These are phyloP conservation scores for Zoanthus sansibaricus DNA, from an alignment of 92 coral and sea anemone genomes.

Conservation along the genomic window DNA sequence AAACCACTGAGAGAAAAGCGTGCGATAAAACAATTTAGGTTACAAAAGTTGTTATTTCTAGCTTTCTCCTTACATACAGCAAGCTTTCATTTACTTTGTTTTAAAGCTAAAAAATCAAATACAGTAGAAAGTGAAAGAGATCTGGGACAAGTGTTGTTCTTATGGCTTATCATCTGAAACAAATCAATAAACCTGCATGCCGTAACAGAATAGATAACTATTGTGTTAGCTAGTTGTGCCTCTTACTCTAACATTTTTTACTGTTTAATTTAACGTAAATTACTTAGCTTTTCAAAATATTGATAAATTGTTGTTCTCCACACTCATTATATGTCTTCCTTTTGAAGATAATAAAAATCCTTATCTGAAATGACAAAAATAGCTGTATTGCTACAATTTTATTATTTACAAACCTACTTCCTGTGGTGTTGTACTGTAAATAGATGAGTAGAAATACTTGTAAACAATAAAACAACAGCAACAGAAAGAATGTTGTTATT, in stretches of 20 bases:
- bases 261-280: too few relatives aligned
- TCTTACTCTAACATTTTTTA: neutral
- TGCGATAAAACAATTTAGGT: too few relatives aligned
- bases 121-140: neutral
- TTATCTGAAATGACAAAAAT: neutral
- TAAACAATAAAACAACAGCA: neutral
- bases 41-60: too few relatives aligned
- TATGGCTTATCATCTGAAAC: too few relatives aligned
- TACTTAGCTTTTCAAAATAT: neutral
- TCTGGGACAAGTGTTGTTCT: neutral
- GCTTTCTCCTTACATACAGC: neutral
- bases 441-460: neutral
- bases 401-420: neutral
- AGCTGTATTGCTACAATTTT: neutral
- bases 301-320: too few relatives aligned
- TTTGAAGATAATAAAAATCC: neutral
- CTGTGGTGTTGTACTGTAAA: neutral
- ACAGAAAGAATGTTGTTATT: neutral
- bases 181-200: too few relatives aligned
- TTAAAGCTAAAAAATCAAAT: neutral
- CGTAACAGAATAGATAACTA: too few relatives aligned
- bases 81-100: neutral
- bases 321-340: too few relatives aligned
- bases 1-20: too few relatives aligned
- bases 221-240: too few relatives aligned